Evolutionary conservation across 2,888 invertebrate genomes (phyloP), one percentile per base, ranked within the genome.

Genomic region (Deilephila elpenor): DNA sequence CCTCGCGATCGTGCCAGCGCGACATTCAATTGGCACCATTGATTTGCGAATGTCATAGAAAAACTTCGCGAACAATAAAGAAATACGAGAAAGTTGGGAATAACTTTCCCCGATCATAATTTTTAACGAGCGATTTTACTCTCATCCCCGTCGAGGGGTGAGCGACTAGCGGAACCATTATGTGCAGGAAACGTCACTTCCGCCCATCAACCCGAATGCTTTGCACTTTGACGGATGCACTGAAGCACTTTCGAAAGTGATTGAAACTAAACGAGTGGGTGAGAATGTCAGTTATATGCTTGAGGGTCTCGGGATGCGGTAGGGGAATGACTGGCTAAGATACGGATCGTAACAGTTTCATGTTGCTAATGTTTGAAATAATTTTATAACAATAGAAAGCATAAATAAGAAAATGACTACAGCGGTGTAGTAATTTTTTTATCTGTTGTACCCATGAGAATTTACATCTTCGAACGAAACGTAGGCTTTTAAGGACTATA

Each of bases 171-270:
- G 90, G 89, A 89, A 90, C 92, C 92, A 93, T 93, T 93, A 93
- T 86, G 83, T 85, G 84, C 87, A 92, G 93, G 93, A 93, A 93
- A 89, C 90, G 91, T 93, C 90, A 90, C 89, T 93, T 94, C 93
- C 93, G 93, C 91, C 91, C 92, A 92, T 93, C 93, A 93, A 93
- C 84, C 89, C 86, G 82, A 91, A 89, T 86, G 89, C 91, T 91
- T 90, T 90, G 87, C 90, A 86, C 88, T 90, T 92, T 93, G 92
- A 93, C 91, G 91, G 92, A 93, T 92, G 91, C 89, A 51, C 67
- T 67, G 51, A 51, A 67, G 67, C 67, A 67, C 67, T 67, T 67
- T 67, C 25, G 25, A 67, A 67, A 67, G 51, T 67, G 67, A 67
- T 67, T 67, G 56, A 56, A 56, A n/a, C 60, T 29, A 25, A 51